Evolutionary conservation across 1,140 invertebrate genomes (phyloP).

Genomic region (Patella vulgata): DNA sequence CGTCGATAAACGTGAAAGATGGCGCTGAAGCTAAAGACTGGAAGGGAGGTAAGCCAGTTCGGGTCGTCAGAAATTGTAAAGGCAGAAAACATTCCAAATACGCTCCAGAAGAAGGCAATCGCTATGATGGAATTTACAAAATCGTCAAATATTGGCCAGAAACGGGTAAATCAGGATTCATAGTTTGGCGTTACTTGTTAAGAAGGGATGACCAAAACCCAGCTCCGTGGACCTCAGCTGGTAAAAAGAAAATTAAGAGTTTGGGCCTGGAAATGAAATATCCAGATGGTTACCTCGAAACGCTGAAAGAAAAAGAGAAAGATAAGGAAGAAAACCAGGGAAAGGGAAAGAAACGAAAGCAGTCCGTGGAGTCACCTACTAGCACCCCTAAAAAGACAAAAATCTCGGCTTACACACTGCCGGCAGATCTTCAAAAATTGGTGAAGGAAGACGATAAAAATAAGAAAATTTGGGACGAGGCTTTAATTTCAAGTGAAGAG

Average conservation of each 20-base stretch:
- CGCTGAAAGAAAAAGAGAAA: conserved; percentile 68
- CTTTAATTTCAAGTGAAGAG: conserved; percentile 45
- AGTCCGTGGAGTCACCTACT: conserved; percentile 1
- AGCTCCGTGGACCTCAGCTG: conserved; percentile 84
- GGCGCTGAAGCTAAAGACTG: conserved; percentile 81
- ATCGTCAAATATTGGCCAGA: conserved; percentile 86
- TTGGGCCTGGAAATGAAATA: conserved; percentile 71
- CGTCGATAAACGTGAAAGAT: conserved; percentile 72
- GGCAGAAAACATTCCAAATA: conserved; percentile 79
- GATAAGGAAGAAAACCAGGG: conserved; percentile 39
- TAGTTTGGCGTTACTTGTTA: conserved; percentile 84
- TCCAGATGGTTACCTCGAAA: conserved; percentile 81
- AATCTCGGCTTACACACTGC: conserved; percentile 65
- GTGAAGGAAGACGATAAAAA: conserved; percentile 74
- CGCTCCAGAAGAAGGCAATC: conserved; percentile 79
- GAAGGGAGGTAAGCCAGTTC: conserved; percentile 79
- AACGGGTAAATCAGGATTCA: conserved; percentile 81
- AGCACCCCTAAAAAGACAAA: conserved; percentile 56
- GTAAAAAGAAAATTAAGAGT: conserved; percentile 70
- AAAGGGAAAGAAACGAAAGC: conserved; percentile 14
- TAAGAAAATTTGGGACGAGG: conserved; percentile 77
- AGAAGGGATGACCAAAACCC: conserved; percentile 81
- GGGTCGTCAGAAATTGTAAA: conserved; percentile 84
- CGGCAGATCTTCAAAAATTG: conserved; percentile 67
- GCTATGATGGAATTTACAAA: conserved; percentile 71